A percentile compares a stretch with the other conserved stretches of the same genome.
Evolutionary conservation across 2,888 invertebrate genomes (phyloP).

Genomic region (Philereme vetulata): DNA sequence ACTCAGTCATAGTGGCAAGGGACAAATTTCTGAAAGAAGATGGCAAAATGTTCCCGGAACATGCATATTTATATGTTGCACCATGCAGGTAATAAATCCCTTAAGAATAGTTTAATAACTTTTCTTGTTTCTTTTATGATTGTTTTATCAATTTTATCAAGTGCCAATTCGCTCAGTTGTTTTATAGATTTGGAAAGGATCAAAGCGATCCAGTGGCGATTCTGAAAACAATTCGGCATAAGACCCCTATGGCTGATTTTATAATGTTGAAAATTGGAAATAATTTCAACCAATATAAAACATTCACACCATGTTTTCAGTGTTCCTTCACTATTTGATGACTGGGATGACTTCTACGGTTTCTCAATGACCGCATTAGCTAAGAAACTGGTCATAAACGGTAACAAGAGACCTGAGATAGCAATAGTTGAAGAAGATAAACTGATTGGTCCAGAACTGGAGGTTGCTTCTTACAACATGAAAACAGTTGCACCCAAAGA

Average conservation of each 20-base stretch:
- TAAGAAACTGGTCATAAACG: slow-evolving; percentile 85
- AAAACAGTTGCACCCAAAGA: slow-evolving; percentile 84
- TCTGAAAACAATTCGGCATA: no score
- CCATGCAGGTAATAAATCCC: slow-evolving; percentile 85
- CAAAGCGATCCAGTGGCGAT: no score
- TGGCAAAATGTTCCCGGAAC: slow-evolving; percentile 90
- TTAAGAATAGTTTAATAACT: no score
- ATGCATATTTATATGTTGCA: slow-evolving; percentile 83
- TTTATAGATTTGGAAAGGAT: no score
- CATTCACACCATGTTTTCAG: slow-evolving; percentile 52
- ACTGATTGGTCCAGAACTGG: slow-evolving; percentile 86
- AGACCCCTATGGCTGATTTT: no score
- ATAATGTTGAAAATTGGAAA: no score
- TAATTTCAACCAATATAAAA: no score
- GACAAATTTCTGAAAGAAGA: slow-evolving; percentile 90
- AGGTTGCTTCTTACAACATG: slow-evolving; percentile 80
- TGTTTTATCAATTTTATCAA: no score
- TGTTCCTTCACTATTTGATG: slow-evolving; percentile 86
- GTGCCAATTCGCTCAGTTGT: no score
- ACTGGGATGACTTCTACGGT: slow-evolving; percentile 92
- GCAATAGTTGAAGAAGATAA: slow-evolving; percentile 80
- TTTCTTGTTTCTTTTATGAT: no score
- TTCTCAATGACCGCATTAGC: slow-evolving; percentile 89
- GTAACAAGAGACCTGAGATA: slow-evolving; percentile 86
- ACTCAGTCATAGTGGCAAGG: slow-evolving; percentile 92